Evolutionary conservation across 1,140 invertebrate genomes (phyloP), one percentile per base, ranked within the genome.

Genomic region (Tetramorium alpestre): DNA sequence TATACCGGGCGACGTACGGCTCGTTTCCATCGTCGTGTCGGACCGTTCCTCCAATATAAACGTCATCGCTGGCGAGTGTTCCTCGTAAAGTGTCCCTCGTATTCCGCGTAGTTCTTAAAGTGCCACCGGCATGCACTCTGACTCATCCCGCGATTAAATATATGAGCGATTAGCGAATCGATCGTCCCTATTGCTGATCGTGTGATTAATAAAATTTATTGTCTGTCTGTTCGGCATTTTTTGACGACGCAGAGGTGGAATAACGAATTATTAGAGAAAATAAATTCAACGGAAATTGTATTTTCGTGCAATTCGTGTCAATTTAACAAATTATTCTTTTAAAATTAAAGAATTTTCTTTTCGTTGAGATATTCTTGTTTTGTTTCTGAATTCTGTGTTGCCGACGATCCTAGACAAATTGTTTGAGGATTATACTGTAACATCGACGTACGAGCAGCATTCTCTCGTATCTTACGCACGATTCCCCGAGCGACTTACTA

Each of bases 51-150:
- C 56, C 58, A 16, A 58, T 62, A 54, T 76, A 85, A 80, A 84
- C 69, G 62, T 87, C 85, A 64, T 38, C 3, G 65, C 6, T n/a
- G 75, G n/a, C 60, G 76, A 87, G 73, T 60, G 86, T 60, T 41
- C 28, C 85, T 89, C 88, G 41, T 89, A 90, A 90, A 90, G 58
- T 8, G 22, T 49, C n/a, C 41, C 41, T 69, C 5, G 16, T 88
- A 78, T 58, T 54, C n/a, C 47, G 76, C 13, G 49, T 49, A 60
- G 44, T 75, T 87, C 54, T 89, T 84, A 87, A 84, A 72, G 28
- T 60, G 77, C 33, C 58, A 49, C 11, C 62, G 60, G 18, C n/a
- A 25, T 58, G 47, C 33, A 64, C 6, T 28, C 58, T 88, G 85
- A 90, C 51, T 90, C 77, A 89, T 84, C 44, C 11, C 7, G 11